These are phyloP conservation scores for Cheirogaleus major DNA, from an alignment of 2,797 vertebrate genomes.

Conservation along the genomic window DNA sequence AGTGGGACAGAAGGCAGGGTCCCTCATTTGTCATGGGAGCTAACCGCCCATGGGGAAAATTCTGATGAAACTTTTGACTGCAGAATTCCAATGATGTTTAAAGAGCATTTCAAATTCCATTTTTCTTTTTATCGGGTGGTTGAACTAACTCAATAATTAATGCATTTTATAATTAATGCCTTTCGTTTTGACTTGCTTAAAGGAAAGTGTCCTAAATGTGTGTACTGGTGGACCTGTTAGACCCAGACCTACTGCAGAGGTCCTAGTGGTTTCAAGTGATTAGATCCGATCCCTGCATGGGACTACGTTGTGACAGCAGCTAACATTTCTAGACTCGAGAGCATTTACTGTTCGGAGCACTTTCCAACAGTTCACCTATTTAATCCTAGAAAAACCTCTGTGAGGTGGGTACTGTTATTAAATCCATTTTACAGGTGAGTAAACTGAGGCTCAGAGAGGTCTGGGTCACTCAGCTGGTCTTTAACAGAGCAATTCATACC, in stretches of 20 bases:
- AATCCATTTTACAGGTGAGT: not conserved
- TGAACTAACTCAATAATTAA: not conserved
- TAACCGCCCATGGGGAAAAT: not conserved
- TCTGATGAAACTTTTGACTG: not conserved
- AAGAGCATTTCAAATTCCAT: not conserved
- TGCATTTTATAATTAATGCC: not conserved
- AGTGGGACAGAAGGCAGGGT: not conserved
- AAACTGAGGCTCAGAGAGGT: not conserved
- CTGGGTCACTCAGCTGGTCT: not conserved
- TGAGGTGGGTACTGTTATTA: too few species aligned
- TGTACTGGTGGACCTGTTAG: not conserved
- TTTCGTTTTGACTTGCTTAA: not conserved
- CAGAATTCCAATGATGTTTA: not conserved
- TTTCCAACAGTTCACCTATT: not conserved
- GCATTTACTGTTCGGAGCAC: accelerated
- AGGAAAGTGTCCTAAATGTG: not conserved
- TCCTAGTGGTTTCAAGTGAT: not conserved
- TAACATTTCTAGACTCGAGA: not conserved
- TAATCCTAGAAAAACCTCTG: not conserved
- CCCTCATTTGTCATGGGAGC: not conserved
- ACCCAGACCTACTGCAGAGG: not conserved
- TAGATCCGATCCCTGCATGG: not conserved
- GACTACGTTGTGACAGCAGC: not conserved
- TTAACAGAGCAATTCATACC: not conserved
- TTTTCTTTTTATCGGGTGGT: not conserved